Evolutionary conservation across 1,140 invertebrate species (phyloP).

Genomic region (Eupeodes corollae): DNA sequence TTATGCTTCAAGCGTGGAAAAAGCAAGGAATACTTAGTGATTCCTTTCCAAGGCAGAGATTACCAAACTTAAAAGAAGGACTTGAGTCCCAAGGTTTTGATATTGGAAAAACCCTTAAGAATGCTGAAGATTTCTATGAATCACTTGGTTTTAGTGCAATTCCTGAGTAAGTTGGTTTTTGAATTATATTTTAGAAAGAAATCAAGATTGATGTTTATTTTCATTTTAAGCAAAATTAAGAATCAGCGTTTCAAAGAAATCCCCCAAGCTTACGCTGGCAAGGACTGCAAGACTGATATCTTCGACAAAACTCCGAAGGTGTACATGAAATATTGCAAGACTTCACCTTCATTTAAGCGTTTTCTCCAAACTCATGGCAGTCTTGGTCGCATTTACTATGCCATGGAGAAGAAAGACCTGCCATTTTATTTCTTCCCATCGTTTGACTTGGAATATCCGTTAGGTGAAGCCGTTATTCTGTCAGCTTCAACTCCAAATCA

Average conservation of each 20-base stretch:
- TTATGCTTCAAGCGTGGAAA: slow-evolving; percentile 28
- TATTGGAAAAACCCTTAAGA: slow-evolving; percentile 20
- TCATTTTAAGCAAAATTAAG: slow-evolving; percentile 9
- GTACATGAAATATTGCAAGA: slow-evolving; percentile 32
- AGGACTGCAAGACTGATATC: slow-evolving; percentile 25
- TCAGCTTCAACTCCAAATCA: slow-evolving; percentile 49
- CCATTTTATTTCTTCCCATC: slow-evolving; percentile 41
- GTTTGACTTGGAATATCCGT: slow-evolving; percentile 56
- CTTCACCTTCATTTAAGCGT: slow-evolving; percentile 23
- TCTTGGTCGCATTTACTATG: slow-evolving; percentile 64
- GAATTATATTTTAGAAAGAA: too few relatives aligned
- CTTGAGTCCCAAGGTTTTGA: slow-evolving; percentile 11
- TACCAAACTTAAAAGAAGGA: slow-evolving; percentile 27
- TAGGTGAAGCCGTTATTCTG: slow-evolving; percentile 55
- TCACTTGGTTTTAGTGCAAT: slow-evolving; percentile 24
- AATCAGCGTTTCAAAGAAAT: slow-evolving; percentile 22
- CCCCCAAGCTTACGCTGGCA: slow-evolving; percentile 13
- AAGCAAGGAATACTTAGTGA: slow-evolving; percentile 25
- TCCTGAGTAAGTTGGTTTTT: slow-evolving; percentile 7
- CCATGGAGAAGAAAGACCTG: slow-evolving; percentile 52
- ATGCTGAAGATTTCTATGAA: slow-evolving; percentile 25
- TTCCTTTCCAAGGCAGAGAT: slow-evolving; percentile 18
- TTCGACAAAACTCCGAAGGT: slow-evolving; percentile 29
- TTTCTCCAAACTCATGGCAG: slow-evolving; percentile 55
- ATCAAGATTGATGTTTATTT: too few relatives aligned